Evolutionary conservation across 2,888 invertebrate genomes (phyloP).

Genomic region (Eueremaeus valkanovi): DNA sequence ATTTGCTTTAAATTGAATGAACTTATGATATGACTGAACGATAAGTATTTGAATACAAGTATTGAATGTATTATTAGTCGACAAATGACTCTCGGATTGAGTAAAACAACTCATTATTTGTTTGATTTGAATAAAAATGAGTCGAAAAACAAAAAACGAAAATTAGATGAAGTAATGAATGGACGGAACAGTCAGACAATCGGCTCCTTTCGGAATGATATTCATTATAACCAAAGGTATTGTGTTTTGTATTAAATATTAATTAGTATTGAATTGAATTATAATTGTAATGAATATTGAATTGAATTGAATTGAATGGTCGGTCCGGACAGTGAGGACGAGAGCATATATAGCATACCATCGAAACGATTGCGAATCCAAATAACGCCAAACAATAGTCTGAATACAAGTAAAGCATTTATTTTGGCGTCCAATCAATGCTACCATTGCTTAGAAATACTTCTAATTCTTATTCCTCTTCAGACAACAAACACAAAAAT

Average conservation of each 20-base stretch:
- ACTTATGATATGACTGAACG: neutral
- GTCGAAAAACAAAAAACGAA: slow-evolving; percentile 12
- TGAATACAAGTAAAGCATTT: no score
- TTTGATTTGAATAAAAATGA: neutral
- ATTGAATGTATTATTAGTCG: neutral
- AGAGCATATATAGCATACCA: neutral
- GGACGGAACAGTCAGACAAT: neutral
- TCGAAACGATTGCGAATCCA: neutral
- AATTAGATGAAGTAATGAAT: slow-evolving; percentile 8
- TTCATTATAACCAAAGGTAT: neutral
- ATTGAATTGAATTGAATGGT: neutral
- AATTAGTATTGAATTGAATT: neutral
- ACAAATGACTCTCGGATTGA: slow-evolving; percentile 33
- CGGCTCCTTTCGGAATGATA: neutral
- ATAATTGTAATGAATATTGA: neutral
- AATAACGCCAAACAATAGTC: no score
- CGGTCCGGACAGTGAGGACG: neutral
- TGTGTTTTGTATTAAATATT: neutral
- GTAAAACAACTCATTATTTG: neutral
- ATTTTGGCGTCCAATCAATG: no score
- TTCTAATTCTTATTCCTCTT: no score
- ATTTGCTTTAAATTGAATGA: no score
- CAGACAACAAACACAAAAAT: no score
- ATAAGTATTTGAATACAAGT: neutral
- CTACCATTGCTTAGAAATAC: no score